A percentile compares a stretch with the other conserved stretches of the same genome.
These are phyloP conservation scores for Leucoraja erinaceus DNA, from an alignment of 2,113 vertebrate species.

Conservation along the genomic window DNA sequence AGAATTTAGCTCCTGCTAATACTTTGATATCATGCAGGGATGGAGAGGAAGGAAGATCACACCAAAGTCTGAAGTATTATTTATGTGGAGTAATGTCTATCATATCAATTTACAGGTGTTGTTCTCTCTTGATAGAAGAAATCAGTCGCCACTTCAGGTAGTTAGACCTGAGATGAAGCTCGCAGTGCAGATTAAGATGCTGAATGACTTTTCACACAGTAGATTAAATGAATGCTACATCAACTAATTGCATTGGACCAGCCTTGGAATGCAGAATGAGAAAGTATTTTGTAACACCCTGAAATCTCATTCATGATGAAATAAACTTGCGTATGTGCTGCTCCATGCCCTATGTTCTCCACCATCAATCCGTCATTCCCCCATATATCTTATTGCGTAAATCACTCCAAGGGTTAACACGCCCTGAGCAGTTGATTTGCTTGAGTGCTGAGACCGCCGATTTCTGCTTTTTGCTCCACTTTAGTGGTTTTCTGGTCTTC, in stretches of 20 bases:
- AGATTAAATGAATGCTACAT: background rate
- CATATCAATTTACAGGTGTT: background rate
- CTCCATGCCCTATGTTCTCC: background rate
- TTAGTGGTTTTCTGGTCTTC: background rate
- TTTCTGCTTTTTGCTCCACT: background rate
- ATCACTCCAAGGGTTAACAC: constrained; percentile 18
- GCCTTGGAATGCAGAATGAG: background rate
- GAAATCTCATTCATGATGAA: background rate
- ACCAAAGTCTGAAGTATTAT: background rate
- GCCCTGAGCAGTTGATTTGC: constrained; percentile 30
- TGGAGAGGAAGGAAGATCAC: background rate
- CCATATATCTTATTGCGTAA: background rate
- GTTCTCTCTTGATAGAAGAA: background rate
- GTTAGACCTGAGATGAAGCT: background rate
- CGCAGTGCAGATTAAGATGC: background rate
- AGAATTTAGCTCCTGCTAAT: background rate
- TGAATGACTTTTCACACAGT: background rate
- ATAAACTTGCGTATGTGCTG: background rate
- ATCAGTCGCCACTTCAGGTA: background rate
- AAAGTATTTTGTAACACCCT: background rate
- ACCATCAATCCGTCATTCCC: constrained; percentile 14
- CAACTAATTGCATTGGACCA: background rate
- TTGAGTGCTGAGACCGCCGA: background rate
- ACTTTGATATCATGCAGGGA: background rate
- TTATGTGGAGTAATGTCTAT: background rate